Conservation (phyloP, 1,140 invertebrate species). For the Caenorhabditis tropicalis region DNA sequence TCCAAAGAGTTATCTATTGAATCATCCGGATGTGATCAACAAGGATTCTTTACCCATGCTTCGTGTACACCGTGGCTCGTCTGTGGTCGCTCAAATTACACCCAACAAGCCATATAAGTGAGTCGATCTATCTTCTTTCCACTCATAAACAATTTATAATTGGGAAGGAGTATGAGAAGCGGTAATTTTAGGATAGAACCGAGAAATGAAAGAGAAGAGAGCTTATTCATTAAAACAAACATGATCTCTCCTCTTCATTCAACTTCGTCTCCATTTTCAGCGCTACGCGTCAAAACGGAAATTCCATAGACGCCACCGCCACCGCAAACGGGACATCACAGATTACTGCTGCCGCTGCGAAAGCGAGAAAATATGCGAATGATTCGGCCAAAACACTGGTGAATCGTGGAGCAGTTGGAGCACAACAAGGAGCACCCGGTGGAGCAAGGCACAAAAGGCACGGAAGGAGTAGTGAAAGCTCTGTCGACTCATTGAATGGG, state of each 20-base stretch:
- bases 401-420: conserved; percentile 2
- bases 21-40: conserved; percentile 72
- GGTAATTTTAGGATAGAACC: background rate
- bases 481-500: conserved; percentile 30
- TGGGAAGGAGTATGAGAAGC: background rate
- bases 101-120: conserved; percentile 13
- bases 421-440: background rate
- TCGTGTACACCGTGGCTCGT: conserved; percentile 84
- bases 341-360: background rate
- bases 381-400: conserved; percentile 38
- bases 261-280: conserved; percentile 5
- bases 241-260: no score
- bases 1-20: conserved; percentile 64
- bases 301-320: conserved; percentile 30
- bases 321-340: conserved; percentile 1
- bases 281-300: background rate
- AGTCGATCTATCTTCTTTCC: background rate
- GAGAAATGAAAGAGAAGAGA: background rate
- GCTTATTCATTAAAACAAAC: background rate
- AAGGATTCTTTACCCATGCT: conserved; percentile 84
- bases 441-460: conserved; percentile 2
- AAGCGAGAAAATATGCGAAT: conserved; percentile 30
- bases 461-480: conserved; percentile 3
- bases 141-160: conserved; percentile 27
- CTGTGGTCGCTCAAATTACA: conserved; percentile 41